Percentiles rank a stretch among this genome's conserved stretches.
Evolutionary conservation across 2,888 invertebrate genomes (phyloP).

Genomic region (Brachyopa scutellaris): DNA sequence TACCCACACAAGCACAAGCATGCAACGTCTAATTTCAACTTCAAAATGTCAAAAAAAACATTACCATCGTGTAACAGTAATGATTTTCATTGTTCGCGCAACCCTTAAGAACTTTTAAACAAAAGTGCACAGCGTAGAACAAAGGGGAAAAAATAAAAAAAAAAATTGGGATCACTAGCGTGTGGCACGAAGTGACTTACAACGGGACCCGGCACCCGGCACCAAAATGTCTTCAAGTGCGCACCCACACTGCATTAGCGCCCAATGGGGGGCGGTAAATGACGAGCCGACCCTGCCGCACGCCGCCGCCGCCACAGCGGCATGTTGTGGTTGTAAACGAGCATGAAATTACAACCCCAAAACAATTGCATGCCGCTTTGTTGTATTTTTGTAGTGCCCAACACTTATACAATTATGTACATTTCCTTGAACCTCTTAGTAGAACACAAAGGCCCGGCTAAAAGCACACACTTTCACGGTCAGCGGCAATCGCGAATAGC

Average conservation of each 20-base stretch:
- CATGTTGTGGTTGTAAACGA: constrained; percentile 65
- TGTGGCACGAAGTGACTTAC: constrained; percentile 60
- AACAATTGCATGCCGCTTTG: constrained; percentile 30
- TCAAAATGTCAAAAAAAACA: constrained; percentile 53
- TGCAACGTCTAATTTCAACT: constrained; percentile 54
- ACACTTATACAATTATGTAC: constrained; percentile 18
- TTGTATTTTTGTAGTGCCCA: background rate
- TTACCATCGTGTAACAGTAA: constrained; percentile 33
- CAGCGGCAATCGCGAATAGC: constrained; percentile 29
- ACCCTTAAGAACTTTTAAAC: constrained; percentile 38
- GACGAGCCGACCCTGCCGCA: constrained; percentile 37
- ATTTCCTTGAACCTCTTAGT: constrained; percentile 53
- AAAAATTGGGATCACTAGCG: constrained; percentile 53
- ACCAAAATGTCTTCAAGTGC: constrained; percentile 59
- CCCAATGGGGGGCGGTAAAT: constrained; percentile 19
- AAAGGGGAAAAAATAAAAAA: no score
- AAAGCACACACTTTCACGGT: constrained; percentile 62
- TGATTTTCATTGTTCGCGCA: constrained; percentile 46
- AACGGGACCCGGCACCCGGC: constrained; percentile 27
- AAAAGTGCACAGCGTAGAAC: constrained; percentile 46
- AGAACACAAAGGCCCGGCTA: constrained; percentile 33
- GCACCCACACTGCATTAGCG: constrained; percentile 25
- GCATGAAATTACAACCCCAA: constrained; percentile 55
- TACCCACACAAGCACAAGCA: constrained; percentile 14
- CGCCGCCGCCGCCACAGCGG: no score